Evolutionary conservation across 2,113 vertebrate genomes (phyloP).

Genomic region (Raja brachyura): DNA sequence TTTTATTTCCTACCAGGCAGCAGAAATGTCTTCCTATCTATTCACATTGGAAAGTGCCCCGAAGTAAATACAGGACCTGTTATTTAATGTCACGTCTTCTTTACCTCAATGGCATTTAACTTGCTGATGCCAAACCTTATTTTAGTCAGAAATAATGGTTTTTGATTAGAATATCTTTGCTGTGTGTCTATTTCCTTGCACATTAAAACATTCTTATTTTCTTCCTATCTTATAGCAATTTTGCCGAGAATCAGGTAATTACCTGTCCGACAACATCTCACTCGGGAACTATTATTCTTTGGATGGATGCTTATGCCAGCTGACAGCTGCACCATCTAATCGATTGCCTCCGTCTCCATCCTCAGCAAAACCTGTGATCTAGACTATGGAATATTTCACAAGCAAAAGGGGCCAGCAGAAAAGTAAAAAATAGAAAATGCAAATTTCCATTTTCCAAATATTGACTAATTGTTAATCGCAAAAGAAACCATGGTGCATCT

Average conservation of each 20-base stretch:
- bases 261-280: not conserved
- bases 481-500: too few species aligned
- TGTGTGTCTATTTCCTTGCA: not conserved
- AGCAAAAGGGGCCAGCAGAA: not conserved
- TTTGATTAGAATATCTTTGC: not conserved
- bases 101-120: not conserved
- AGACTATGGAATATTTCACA: too few species aligned
- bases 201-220: not conserved
- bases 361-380: not conserved
- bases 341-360: not conserved
- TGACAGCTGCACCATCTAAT: not conserved
- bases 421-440: not conserved
- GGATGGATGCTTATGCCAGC: not conserved
- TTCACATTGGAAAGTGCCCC: not conserved
- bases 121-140: not conserved
- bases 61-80: not conserved
- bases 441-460: not conserved
- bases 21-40: not conserved
- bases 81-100: not conserved
- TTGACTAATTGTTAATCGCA: not conserved
- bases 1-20: not conserved
- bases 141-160: not conserved
- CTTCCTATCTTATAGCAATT: not conserved
- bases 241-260: not conserved
- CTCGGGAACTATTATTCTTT: not conserved